Percentiles rank a stretch among this genome's conserved stretches.
Evolutionary conservation across 2,113 vertebrate genomes (phyloP).

Genomic region (Amphiprion ocellaris): DNA sequence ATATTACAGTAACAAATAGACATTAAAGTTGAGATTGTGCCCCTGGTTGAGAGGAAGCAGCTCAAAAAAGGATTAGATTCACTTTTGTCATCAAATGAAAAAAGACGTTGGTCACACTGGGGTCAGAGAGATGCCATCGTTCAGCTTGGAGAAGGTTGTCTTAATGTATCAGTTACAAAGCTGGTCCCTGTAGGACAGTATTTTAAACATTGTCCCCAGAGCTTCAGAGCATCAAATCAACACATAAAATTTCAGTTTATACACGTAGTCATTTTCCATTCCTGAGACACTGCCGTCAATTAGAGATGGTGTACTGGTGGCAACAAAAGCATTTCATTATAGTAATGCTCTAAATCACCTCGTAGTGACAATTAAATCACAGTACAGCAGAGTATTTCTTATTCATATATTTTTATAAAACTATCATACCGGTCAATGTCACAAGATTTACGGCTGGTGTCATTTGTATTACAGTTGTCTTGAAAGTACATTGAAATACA

Average conservation of each 20-base stretch:
- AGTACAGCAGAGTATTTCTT: not conserved
- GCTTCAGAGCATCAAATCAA: constrained; percentile 52
- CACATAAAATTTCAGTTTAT: constrained; percentile 53
- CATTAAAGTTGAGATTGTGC: constrained; percentile 33
- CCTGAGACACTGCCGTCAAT: constrained; percentile 12
- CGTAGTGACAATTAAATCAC: constrained; percentile 18
- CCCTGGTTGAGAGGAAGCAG: constrained; percentile 19
- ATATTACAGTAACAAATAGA: constrained; percentile 39
- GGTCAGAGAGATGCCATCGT: constrained; percentile 49
- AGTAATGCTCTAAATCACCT: constrained; percentile 7
- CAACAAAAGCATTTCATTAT: constrained; percentile 5
- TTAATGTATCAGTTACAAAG: constrained; percentile 17
- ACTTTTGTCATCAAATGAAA: constrained; percentile 17
- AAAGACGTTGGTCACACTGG: constrained; percentile 41
- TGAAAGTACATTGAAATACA: not conserved
- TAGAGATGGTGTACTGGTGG: not conserved
- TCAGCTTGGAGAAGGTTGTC: constrained; percentile 11
- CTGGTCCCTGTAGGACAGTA: constrained; percentile 47
- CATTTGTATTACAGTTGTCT: not conserved
- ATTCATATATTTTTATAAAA: not conserved
- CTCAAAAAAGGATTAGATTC: constrained; percentile 22
- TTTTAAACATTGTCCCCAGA: constrained; percentile 46
- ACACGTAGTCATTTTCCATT: constrained; percentile 31
- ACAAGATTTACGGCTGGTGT: not conserved
- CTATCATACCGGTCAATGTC: too few species aligned